A percentile compares a stretch with the other conserved stretches of the same genome.
Conservation (phyloP, 2,888 invertebrate species). For the Oscheius sp. region DNA sequence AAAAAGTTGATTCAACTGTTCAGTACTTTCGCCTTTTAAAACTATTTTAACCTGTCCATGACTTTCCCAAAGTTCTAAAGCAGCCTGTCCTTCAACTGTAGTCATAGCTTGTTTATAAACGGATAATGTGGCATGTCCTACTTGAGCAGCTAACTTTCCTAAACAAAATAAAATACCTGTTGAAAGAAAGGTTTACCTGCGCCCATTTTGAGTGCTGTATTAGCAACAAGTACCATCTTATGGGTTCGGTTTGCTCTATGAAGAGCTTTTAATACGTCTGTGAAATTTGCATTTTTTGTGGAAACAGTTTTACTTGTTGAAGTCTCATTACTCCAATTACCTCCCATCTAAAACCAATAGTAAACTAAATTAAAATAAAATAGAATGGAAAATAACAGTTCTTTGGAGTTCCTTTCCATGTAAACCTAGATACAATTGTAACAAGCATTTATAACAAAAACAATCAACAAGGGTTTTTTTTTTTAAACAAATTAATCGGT, state of each 20-base stretch:
- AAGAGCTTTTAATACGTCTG: background rate
- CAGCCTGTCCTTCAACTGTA: slow-evolving; percentile 38
- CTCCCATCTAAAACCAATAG: slow-evolving; percentile 17
- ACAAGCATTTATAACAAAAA: background rate
- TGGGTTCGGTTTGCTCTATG: slow-evolving; percentile 65
- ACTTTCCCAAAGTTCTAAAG: slow-evolving; percentile 38
- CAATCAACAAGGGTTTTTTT: background rate
- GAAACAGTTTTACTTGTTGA: background rate
- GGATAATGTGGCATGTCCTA: slow-evolving; percentile 77
- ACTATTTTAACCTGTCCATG: slow-evolving; percentile 61
- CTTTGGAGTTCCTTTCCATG: too few relatives aligned
- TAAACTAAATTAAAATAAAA: background rate
- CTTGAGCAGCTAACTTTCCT: slow-evolving; percentile 77
- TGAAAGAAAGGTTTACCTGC: too few relatives aligned
- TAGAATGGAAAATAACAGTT: background rate
- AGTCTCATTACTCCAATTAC: background rate
- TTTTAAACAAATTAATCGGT: slow-evolving; percentile 74
- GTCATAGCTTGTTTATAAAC: slow-evolving; percentile 72
- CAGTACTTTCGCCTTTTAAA: slow-evolving; percentile 71
- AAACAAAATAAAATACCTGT: too few relatives aligned
- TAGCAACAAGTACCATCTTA: slow-evolving; percentile 79
- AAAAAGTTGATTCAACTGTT: slow-evolving; percentile 72
- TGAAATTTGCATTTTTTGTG: background rate
- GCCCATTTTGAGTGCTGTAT: slow-evolving; percentile 77
- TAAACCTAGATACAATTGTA: background rate